Conservation (phyloP, 2,888 invertebrate genomes). For the Eurytoma californica region DNA sequence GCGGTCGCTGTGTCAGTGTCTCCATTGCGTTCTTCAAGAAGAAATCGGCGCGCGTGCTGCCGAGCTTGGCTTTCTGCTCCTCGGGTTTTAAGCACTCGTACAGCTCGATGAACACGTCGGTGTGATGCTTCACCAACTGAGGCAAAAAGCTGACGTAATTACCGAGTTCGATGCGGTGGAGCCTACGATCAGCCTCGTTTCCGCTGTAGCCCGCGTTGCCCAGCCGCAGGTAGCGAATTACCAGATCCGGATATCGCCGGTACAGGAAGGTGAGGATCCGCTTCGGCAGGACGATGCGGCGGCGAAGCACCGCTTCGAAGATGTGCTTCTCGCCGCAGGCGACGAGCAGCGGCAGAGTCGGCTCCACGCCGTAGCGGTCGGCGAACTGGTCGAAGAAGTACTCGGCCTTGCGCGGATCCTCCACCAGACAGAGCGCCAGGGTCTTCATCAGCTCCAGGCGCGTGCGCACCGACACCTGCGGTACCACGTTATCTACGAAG, state of each 20-base stretch:
- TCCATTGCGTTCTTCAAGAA: constrained; percentile 46
- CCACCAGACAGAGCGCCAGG: constrained; percentile 59
- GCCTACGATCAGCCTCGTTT: constrained; percentile 10
- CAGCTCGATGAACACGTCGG: constrained; percentile 33
- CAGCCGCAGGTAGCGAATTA: constrained; percentile 65
- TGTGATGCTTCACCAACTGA: constrained; percentile 32
- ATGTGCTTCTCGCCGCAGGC: constrained; percentile 66
- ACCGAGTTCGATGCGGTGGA: background rate
- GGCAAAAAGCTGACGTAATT: constrained; percentile 37
- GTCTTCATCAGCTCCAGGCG: constrained; percentile 64
- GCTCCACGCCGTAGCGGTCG: constrained; percentile 58
- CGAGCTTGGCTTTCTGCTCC: background rate
- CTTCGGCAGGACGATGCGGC: constrained; percentile 57
- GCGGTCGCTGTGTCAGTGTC: constrained; percentile 10
- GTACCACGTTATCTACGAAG: constrained; percentile 64
- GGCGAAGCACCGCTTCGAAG: constrained; percentile 53
- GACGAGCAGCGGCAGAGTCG: constrained; percentile 63
- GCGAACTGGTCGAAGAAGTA: constrained; percentile 62
- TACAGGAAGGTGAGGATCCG: constrained; percentile 54
- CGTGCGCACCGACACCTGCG: constrained; percentile 63
- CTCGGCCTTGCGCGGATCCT: constrained; percentile 60
- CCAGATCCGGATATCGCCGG: constrained; percentile 62
- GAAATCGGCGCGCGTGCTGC: constrained; percentile 20
- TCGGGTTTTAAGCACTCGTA: constrained; percentile 1
- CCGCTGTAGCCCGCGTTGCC: constrained; percentile 24